Evolutionary conservation across 2,888 invertebrate genomes (phyloP).

Genomic region (Orthosia cruda): DNA sequence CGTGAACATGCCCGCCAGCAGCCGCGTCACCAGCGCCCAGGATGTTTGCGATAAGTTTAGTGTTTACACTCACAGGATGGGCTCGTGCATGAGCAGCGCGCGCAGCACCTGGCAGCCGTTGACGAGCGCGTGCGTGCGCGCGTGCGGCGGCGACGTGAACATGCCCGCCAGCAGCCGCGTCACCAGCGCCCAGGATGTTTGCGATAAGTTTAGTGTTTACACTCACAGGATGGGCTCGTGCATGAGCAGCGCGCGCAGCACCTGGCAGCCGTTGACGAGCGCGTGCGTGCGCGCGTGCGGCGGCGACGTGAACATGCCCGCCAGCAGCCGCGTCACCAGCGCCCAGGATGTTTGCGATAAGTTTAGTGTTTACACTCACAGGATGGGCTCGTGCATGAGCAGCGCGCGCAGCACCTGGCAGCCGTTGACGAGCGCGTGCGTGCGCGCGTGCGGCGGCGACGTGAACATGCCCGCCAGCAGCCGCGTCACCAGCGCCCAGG

Average conservation of each 20-base stretch:
- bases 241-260: slow-evolving; percentile 71
- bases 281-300: slow-evolving; percentile 58
- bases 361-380: slow-evolving; percentile 40
- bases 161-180: slow-evolving; percentile 93
- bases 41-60: slow-evolving; percentile 29
- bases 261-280: slow-evolving; percentile 65
- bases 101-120: slow-evolving; percentile 69
- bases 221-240: slow-evolving; percentile 63
- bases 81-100: slow-evolving; percentile 69
- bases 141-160: slow-evolving; percentile 88
- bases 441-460: slow-evolving; percentile 79
- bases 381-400: slow-evolving; percentile 62
- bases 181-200: slow-evolving; percentile 67
- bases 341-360: slow-evolving; percentile 53
- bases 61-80: slow-evolving; percentile 48
- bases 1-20: slow-evolving; percentile 94
- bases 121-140: slow-evolving; percentile 65
- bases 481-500: slow-evolving; percentile 69
- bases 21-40: slow-evolving; percentile 70
- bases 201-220: too few species aligned
- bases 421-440: slow-evolving; percentile 67
- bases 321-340: slow-evolving; percentile 90
- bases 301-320: slow-evolving; percentile 93
- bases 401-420: slow-evolving; percentile 71
- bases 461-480: slow-evolving; percentile 94